phyloP scores from a whole-genome alignment of 2,797 vertebrate species.

The Poeciliopsis paucimaculata region DNA sequence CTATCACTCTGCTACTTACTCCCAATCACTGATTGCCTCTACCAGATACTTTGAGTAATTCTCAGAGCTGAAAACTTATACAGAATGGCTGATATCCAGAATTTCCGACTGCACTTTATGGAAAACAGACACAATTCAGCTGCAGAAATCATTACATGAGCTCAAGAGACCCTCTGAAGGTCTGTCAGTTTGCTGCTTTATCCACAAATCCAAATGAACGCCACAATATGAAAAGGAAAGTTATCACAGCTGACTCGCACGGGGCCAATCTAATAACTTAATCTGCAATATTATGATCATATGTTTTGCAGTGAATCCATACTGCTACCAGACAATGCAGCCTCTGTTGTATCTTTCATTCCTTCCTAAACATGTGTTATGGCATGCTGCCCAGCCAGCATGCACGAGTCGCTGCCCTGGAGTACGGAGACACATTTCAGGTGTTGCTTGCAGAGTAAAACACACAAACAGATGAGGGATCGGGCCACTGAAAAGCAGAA shows the following conservation, averaged over 20 bases:
- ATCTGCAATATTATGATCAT: not conserved
- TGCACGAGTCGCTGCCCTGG: not conserved
- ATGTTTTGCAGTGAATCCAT: slow-evolving; percentile 3
- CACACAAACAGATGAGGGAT: not conserved
- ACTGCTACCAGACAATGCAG: not conserved
- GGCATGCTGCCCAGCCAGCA: not conserved
- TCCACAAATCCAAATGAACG: not conserved
- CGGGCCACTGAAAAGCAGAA: not conserved
- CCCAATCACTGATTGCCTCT: slow-evolving; percentile 3
- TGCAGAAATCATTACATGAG: not conserved
- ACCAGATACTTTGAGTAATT: not conserved
- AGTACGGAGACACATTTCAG: not conserved
- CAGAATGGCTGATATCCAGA: not conserved
- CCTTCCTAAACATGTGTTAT: not conserved
- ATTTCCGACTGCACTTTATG: not conserved
- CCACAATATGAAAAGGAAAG: not conserved
- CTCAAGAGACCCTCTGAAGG: not conserved
- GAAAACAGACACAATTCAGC: not conserved
- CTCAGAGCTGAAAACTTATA: not conserved
- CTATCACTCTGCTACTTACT: not conserved
- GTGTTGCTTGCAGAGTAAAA: not conserved
- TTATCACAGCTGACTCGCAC: not conserved
- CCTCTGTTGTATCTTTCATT: not conserved
- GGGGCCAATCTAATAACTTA: not conserved
- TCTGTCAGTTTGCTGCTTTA: not conserved